Percentiles rank a stretch among this genome's conserved stretches.
Conservation (phyloP, 2,888 invertebrate species). For the Lordiphosa andalusiaca region DNA sequence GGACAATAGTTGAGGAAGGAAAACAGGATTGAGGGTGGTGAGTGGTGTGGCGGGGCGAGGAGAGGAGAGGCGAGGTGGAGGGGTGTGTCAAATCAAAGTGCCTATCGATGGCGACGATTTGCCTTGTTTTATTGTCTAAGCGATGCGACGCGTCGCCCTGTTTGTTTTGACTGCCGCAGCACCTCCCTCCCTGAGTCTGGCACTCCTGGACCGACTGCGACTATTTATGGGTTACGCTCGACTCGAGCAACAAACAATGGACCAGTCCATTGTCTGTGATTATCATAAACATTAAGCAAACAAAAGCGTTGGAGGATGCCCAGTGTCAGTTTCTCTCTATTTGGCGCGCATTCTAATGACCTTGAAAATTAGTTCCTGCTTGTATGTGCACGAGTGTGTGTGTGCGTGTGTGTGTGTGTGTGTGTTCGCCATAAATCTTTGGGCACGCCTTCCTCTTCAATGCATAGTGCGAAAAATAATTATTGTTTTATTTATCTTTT, state of each 20-base stretch:
- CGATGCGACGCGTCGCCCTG: slow-evolving; percentile 43
- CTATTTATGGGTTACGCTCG: slow-evolving; percentile 74
- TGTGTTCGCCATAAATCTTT: slow-evolving; percentile 44
- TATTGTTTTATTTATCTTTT: slow-evolving; percentile 66
- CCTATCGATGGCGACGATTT: slow-evolving; percentile 43
- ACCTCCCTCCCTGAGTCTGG: slow-evolving; percentile 35
- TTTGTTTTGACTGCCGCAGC: slow-evolving; percentile 65
- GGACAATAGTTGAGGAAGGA: slow-evolving; percentile 59
- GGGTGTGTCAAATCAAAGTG: slow-evolving; percentile 27
- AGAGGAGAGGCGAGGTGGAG: not conserved
- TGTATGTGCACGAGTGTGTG: too few relatives aligned
- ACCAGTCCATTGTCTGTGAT: slow-evolving; percentile 62
- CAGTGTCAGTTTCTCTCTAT: slow-evolving; percentile 53
- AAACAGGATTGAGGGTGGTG: slow-evolving; percentile 4
- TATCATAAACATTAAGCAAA: slow-evolving; percentile 71
- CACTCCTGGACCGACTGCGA: slow-evolving; percentile 6
- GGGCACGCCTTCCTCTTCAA: slow-evolving; percentile 16
- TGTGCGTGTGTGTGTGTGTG: too few relatives aligned
- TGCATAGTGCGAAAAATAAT: slow-evolving; percentile 43
- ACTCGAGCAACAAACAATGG: slow-evolving; percentile 45
- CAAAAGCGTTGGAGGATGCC: slow-evolving; percentile 54
- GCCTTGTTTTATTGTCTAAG: slow-evolving; percentile 58
- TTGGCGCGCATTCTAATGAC: slow-evolving; percentile 73
- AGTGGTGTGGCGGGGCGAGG: too few relatives aligned
- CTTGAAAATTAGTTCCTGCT: slow-evolving; percentile 79